Conservation (phyloP, 2,113 vertebrate genomes). For the Bos taurus region DNA sequence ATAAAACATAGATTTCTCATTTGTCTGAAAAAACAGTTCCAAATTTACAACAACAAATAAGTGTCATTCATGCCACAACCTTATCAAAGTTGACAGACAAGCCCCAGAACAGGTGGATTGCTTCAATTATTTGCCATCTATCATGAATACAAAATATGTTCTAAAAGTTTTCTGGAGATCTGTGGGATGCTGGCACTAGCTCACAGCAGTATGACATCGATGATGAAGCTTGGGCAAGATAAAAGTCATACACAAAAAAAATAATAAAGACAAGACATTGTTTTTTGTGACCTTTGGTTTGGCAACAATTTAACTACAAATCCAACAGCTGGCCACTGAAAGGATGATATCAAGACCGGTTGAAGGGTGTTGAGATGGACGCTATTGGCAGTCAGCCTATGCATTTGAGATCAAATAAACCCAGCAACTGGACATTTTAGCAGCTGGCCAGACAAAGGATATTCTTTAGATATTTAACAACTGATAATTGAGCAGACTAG, state of each 20-base stretch:
- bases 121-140: slow-evolving; percentile 34
- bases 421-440: slow-evolving; percentile 60
- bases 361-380: slow-evolving; percentile 46
- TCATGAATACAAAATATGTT: slow-evolving; percentile 48
- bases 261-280: background rate
- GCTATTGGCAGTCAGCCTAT: slow-evolving; percentile 58
- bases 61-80: background rate
- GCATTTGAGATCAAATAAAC: slow-evolving; percentile 59
- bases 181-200: slow-evolving; percentile 1
- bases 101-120: slow-evolving; percentile 21
- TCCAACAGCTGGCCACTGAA: slow-evolving; percentile 70
- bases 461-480: slow-evolving; percentile 66
- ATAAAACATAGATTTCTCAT: background rate
- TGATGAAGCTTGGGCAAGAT: slow-evolving; percentile 21
- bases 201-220: slow-evolving; percentile 31
- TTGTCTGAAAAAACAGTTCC: background rate
- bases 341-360: slow-evolving; percentile 26
- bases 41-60: slow-evolving; percentile 39
- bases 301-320: slow-evolving; percentile 60
- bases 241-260: slow-evolving; percentile 6
- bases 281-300: slow-evolving; percentile 57
- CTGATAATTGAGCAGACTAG: slow-evolving; percentile 66
- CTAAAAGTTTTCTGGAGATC: slow-evolving; percentile 46
- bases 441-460: slow-evolving; percentile 75
- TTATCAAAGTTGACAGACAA: slow-evolving; percentile 46